These are phyloP conservation scores for Hirudo medicinalis DNA, from an alignment of 1,140 invertebrate genomes.

Conservation along the genomic window DNA sequence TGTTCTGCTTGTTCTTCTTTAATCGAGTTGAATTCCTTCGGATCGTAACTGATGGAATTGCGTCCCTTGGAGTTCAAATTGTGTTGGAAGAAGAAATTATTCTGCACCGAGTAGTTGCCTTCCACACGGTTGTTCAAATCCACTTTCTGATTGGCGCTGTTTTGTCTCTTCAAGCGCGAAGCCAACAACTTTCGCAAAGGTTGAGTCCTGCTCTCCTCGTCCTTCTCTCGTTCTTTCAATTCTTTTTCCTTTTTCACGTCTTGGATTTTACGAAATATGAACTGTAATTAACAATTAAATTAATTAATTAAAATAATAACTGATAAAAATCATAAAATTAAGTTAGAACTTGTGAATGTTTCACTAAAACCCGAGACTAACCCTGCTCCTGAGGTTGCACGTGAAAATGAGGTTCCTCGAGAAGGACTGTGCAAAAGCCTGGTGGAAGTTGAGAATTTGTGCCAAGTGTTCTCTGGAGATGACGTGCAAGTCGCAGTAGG, in stretches of 20 bases:
- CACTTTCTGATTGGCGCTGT: background rate
- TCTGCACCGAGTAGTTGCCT: background rate
- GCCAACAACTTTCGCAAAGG: background rate
- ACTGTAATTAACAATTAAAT: conserved; percentile 43
- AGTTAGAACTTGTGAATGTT: background rate
- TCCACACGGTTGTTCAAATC: background rate
- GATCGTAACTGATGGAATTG: background rate
- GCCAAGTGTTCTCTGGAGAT: conserved; percentile 76
- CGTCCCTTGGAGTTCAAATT: background rate
- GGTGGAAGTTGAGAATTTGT: conserved; percentile 97
- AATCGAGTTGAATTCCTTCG: background rate
- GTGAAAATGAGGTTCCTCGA: conserved; percentile 91
- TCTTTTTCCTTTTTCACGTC: conserved; percentile 95
- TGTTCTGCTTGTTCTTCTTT: background rate
- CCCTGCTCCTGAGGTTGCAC: conserved; percentile 89
- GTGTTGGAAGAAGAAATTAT: background rate
- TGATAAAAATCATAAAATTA: background rate
- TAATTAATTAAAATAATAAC: background rate
- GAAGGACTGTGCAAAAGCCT: conserved; percentile 98
- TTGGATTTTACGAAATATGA: conserved; percentile 95
- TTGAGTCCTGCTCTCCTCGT: conserved; percentile 47
- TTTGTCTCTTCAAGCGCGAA: background rate
- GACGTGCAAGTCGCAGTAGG: conserved; percentile 97
- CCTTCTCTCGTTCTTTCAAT: conserved; percentile 86
- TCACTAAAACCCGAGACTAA: conserved; percentile 41